phyloP scores from a whole-genome alignment of 1,140 invertebrate species.

The Nixonia krombeini region DNA sequence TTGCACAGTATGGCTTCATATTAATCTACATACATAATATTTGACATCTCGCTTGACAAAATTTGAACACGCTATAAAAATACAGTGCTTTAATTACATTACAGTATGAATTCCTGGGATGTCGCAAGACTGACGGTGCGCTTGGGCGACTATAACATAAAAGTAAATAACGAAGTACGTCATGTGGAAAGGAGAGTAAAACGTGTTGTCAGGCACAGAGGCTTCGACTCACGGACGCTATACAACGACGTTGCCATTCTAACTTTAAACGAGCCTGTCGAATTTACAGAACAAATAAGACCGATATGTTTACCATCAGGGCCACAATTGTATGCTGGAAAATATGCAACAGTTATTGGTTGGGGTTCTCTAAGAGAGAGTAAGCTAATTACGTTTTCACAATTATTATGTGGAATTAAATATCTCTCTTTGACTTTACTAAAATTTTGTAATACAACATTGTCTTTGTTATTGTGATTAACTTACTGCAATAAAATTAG shows the following conservation, averaged over 20 bases:
- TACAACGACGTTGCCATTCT: constrained; percentile 91
- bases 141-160: constrained; percentile 87
- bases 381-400: too few relatives aligned
- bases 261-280: constrained; percentile 83
- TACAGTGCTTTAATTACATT: constrained; percentile 61
- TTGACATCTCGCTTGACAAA: background rate
- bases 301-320: constrained; percentile 86
- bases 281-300: constrained; percentile 81
- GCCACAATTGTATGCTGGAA: constrained; percentile 76
- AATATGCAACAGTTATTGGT: constrained; percentile 84
- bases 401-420: too few relatives aligned
- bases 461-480: background rate
- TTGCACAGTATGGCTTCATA: constrained; percentile 84
- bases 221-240: constrained; percentile 86
- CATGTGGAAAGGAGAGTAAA: constrained; percentile 85
- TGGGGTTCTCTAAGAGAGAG: constrained; percentile 88
- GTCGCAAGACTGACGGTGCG: constrained; percentile 85
- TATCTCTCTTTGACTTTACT: too few relatives aligned
- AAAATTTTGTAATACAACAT: background rate
- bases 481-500: too few relatives aligned
- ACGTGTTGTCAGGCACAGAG: constrained; percentile 85
- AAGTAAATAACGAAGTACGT: constrained; percentile 78
- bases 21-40: too few relatives aligned
- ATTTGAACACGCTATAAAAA: too few relatives aligned
- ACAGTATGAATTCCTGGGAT: constrained; percentile 90